Percentiles rank a stretch among this genome's conserved stretches.
Evolutionary conservation across 2,113 vertebrate genomes (phyloP).

Genomic region (Australoheros scitulus): DNA sequence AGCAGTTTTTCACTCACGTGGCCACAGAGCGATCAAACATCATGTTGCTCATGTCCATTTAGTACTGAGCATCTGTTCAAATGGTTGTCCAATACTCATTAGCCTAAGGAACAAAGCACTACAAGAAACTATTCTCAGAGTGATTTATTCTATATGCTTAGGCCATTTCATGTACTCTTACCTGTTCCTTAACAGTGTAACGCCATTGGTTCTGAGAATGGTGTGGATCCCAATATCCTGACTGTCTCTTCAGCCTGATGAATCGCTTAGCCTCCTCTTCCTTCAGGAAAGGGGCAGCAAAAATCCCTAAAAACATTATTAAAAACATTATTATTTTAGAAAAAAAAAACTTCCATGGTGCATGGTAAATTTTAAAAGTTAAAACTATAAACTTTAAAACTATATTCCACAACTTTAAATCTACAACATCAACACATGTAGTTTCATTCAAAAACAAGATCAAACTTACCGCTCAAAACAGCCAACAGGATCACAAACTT

Average conservation of each 20-base stretch:
- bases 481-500: slow-evolving; percentile 49
- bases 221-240: slow-evolving; percentile 72
- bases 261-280: slow-evolving; percentile 69
- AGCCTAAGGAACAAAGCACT: slow-evolving; percentile 50
- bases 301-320: slow-evolving; percentile 45
- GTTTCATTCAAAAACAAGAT: neutral
- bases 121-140: neutral
- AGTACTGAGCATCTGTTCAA: slow-evolving; percentile 70
- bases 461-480: slow-evolving; percentile 64
- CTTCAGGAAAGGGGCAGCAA: slow-evolving; percentile 68
- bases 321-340: neutral
- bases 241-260: slow-evolving; percentile 72
- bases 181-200: slow-evolving; percentile 75
- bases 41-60: slow-evolving; percentile 75
- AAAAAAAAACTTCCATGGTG: neutral
- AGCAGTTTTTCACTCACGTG: slow-evolving; percentile 53
- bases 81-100: slow-evolving; percentile 75
- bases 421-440: neutral
- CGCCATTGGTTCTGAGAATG: slow-evolving; percentile 74
- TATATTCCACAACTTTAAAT: neutral
- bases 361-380: no score
- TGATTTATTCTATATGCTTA: neutral
- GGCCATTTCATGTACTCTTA: neutral
- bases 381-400: neutral
- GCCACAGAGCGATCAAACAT: slow-evolving; percentile 75